Evolutionary conservation across 1,140 invertebrate species (phyloP).

Genomic region (Manduca sexta): DNA sequence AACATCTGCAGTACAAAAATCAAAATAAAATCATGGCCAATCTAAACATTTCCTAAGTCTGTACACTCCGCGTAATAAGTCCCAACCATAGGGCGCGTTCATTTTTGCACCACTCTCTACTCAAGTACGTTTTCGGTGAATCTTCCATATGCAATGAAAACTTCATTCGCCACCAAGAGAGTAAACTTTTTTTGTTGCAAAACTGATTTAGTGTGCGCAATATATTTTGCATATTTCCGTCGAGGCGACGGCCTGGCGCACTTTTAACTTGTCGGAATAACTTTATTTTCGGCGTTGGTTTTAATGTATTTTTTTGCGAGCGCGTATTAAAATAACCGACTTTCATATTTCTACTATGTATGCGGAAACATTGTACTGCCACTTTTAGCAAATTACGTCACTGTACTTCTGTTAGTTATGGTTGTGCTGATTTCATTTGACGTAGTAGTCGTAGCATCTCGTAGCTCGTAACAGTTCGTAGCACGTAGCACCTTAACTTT

Average conservation of each 20-base stretch:
- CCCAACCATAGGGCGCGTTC: background rate
- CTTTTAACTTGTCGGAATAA: conserved; percentile 33
- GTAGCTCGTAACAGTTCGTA: too few relatives aligned
- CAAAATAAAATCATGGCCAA: background rate
- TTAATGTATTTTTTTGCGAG: conserved; percentile 16
- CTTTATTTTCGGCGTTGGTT: conserved; percentile 34
- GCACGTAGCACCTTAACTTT: too few relatives aligned
- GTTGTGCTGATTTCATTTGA: too few relatives aligned
- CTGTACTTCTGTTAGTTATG: too few relatives aligned
- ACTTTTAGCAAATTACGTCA: too few relatives aligned
- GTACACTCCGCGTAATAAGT: background rate
- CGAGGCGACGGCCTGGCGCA: conserved; percentile 12
- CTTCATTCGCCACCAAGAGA: conserved; percentile 26
- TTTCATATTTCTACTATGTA: too few relatives aligned
- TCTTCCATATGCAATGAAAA: conserved; percentile 39
- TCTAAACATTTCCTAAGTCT: background rate
- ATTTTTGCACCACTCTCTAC: background rate
- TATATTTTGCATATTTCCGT: conserved; percentile 48
- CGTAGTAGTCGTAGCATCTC: too few relatives aligned
- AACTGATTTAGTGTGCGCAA: conserved; percentile 50
- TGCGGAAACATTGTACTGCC: too few relatives aligned
- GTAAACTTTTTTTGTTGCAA: conserved; percentile 39
- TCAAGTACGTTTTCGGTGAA: conserved; percentile 17
- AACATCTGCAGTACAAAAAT: too few relatives aligned
- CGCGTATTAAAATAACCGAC: background rate